Base-by-base conservation (phyloP, 1,140 invertebrate genomes). In the Portunus trituberculatus region DNA sequence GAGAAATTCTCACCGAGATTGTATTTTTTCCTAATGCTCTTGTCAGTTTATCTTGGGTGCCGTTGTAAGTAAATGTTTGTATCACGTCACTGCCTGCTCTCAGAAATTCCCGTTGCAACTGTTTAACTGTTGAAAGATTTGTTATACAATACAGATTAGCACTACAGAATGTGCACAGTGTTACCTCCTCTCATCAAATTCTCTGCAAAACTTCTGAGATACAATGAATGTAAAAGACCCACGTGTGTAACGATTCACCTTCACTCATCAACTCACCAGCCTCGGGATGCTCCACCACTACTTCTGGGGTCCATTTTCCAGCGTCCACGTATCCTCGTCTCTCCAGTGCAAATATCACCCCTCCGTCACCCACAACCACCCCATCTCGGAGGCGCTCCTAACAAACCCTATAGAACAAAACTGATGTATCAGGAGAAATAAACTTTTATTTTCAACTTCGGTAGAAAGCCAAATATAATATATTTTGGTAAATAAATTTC, bases 281-380 rank as follows among this genome's bases (percentile, higher is more conserved):
- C 89, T 97, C 97, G n/a, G 97, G 97, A 94, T 97, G 95, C 91
- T 97, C 97, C 12, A 97, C 96, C 25, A 92, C 96, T 25, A 96
- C 97, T 90, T 97, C 97, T 1, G 97, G 96, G n/a, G 97, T 97
- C 97, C 97, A 97, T 8, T 97, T 96, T 10, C 97, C 97, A 20
- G 7, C 91, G 4, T 67, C 14, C 12, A 92, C 91, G 91, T 82
- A 92, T 20, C 91, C 91, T 31, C 91, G n/a, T 16, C 32, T 92
- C 91, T 92, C 91, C 39, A 92, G 67, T 25, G 91, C 91, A 14
- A 92, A 32, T n/a, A 92, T 31, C 29, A 82, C 29, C 29, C 91
- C 91, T 31, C 91, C 91, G 31, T 92, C 91, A 7, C 91, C 91
- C 20, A 92, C 67, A 31, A 92, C 91, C 12, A 92, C 67, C 59